These are phyloP conservation scores for Lasioglossum leucozonium DNA, from an alignment of 2,888 invertebrate genomes.

Conservation along the genomic window DNA sequence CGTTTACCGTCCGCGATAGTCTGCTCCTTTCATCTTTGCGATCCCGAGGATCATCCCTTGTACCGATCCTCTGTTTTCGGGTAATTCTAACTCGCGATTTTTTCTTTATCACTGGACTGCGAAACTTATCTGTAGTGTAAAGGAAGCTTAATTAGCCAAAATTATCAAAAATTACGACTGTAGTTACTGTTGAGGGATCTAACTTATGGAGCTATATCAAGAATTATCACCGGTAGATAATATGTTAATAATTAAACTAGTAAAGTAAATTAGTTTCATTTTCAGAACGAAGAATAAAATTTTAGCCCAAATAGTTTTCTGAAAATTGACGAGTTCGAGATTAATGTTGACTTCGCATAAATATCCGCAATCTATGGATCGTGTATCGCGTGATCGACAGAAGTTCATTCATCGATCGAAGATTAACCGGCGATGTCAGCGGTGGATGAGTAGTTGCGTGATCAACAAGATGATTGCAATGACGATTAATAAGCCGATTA, in stretches of 20 bases:
- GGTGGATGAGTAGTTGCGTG: constrained; percentile 4
- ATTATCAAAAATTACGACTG: neutral
- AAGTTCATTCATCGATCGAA: constrained; percentile 27
- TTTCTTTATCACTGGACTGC: neutral
- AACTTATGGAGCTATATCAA: too few relatives aligned
- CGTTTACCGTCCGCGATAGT: constrained; percentile 17
- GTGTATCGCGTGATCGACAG: neutral
- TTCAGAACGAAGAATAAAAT: too few relatives aligned
- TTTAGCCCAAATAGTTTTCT: too few relatives aligned
- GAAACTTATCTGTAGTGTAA: too few relatives aligned
- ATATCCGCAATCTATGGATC: neutral
- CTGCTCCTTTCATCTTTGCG: neutral
- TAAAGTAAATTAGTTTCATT: too few relatives aligned
- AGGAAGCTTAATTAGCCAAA: too few relatives aligned
- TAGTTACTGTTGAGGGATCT: neutral
- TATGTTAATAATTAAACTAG: too few relatives aligned
- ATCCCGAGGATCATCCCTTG: neutral
- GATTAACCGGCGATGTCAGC: neutral
- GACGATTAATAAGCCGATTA: constrained; percentile 15
- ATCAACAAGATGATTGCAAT: constrained; percentile 7
- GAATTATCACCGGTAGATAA: too few relatives aligned
- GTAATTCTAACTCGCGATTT: neutral
- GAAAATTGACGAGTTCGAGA: neutral
- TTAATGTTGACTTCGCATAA: neutral
- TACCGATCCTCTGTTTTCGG: neutral